These are phyloP conservation scores for Gallinago nigripennis DNA, from an alignment of 2,797 vertebrate species.

Conservation along the genomic window DNA sequence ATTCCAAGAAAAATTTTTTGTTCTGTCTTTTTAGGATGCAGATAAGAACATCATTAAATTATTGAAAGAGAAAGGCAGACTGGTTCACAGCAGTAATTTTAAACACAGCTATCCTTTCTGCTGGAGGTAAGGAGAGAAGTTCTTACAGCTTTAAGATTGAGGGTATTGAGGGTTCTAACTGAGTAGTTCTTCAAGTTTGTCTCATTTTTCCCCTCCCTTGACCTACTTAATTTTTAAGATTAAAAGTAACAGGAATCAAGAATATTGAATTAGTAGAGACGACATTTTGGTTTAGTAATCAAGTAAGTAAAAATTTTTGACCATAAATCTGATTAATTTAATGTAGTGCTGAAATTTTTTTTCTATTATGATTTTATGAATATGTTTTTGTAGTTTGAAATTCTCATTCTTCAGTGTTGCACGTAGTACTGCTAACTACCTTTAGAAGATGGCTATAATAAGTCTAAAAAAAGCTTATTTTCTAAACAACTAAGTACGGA, in stretches of 20 bases:
- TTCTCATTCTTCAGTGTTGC: neutral
- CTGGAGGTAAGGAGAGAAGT: conserved; percentile 87
- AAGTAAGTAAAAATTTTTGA: neutral
- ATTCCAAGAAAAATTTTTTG: neutral
- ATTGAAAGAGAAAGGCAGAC: conserved; percentile 90
- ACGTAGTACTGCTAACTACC: neutral
- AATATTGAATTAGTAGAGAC: neutral
- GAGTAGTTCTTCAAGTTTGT: neutral
- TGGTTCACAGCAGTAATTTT: conserved; percentile 82
- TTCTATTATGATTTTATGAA: neutral
- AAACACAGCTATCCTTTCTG: conserved; percentile 98
- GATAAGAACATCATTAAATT: conserved; percentile 93
- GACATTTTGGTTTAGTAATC: neutral
- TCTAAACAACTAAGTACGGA: neutral
- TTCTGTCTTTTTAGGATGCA: conserved; percentile 84
- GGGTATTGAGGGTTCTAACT: neutral
- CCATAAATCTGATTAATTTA: neutral
- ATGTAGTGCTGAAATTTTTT: neutral
- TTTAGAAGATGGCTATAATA: neutral
- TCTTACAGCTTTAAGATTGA: neutral
- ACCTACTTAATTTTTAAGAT: neutral
- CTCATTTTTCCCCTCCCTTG: neutral
- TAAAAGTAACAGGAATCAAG: neutral
- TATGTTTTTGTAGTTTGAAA: neutral
- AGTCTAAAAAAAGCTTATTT: neutral